Evolutionary conservation across 2,888 invertebrate species (phyloP).

Genomic region (Noctua janthina): DNA sequence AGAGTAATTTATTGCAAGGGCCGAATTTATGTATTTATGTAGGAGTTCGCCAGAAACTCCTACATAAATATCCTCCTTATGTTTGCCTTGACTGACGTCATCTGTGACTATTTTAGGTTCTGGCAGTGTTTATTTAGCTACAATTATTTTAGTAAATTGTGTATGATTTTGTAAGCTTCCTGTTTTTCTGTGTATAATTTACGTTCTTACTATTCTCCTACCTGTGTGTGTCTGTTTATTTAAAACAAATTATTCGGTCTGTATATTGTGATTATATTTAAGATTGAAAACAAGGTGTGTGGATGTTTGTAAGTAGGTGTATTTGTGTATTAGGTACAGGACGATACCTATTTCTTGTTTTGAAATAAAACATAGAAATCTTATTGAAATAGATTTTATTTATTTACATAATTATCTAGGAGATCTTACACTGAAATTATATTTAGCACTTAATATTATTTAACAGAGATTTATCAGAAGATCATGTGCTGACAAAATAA

Average conservation of each 20-base stretch:
- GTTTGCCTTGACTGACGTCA: neutral
- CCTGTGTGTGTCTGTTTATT: neutral
- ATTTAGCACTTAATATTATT: neutral
- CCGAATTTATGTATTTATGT: conserved; percentile 16
- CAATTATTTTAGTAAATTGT: neutral
- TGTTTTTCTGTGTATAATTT: conserved; percentile 9
- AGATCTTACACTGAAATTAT: neutral
- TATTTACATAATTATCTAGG: neutral
- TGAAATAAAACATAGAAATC: conserved; percentile 19
- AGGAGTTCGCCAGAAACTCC: no score
- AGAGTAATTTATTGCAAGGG: neutral
- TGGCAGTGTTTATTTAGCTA: conserved; percentile 8
- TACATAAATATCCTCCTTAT: no score
- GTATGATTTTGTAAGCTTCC: neutral
- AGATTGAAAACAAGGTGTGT: neutral
- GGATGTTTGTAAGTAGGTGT: no score
- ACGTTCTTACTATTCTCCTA: neutral
- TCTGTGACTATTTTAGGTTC: conserved; percentile 7
- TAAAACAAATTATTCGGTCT: neutral
- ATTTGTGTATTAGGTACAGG: no score
- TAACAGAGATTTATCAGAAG: neutral
- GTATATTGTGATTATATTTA: neutral
- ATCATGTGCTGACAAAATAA: conserved; percentile 31
- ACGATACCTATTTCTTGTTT: neutral
- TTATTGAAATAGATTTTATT: conserved; percentile 19